Percentiles rank a stretch among this genome's conserved stretches.
These are phyloP conservation scores for Micromys minutus DNA, from an alignment of 2,113 vertebrate species.

Conservation along the genomic window DNA sequence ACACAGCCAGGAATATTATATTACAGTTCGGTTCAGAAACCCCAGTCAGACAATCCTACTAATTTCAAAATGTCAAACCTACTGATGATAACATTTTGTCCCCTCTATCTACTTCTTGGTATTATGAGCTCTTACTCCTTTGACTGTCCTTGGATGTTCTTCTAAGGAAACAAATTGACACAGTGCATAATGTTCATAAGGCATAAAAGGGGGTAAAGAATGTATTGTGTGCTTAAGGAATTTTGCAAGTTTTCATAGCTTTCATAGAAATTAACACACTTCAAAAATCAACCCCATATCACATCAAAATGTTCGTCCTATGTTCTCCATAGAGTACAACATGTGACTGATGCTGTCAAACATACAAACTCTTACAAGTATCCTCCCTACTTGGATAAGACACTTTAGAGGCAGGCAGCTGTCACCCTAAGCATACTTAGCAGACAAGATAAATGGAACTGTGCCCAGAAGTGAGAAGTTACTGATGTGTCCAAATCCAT, in stretches of 20 bases:
- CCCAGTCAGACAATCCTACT: slow-evolving; percentile 8
- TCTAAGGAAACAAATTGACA: slow-evolving; percentile 30
- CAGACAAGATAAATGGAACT: not conserved
- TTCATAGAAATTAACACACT: not conserved
- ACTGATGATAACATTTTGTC: slow-evolving; percentile 52
- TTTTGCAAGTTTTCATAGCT: not conserved
- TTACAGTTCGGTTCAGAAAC: slow-evolving; percentile 40
- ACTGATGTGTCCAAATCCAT: not conserved
- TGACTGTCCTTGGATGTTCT: not conserved
- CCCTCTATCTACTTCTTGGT: not conserved
- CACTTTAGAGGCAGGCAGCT: fast-evolving
- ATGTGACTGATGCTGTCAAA: not conserved
- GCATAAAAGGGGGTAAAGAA: not conserved
- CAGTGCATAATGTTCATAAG: not conserved
- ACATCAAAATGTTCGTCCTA: not conserved
- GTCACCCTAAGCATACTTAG: not conserved
- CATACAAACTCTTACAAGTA: not conserved
- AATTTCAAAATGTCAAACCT: slow-evolving; percentile 68
- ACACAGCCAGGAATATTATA: not conserved
- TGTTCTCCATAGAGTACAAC: not conserved
- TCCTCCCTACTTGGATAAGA: not conserved
- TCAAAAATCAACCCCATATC: not conserved
- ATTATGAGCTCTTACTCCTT: not conserved
- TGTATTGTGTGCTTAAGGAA: not conserved
- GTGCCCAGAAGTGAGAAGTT: not conserved